Conservation (phyloP, 1,140 invertebrate species). For the Araneus ventricosus region DNA sequence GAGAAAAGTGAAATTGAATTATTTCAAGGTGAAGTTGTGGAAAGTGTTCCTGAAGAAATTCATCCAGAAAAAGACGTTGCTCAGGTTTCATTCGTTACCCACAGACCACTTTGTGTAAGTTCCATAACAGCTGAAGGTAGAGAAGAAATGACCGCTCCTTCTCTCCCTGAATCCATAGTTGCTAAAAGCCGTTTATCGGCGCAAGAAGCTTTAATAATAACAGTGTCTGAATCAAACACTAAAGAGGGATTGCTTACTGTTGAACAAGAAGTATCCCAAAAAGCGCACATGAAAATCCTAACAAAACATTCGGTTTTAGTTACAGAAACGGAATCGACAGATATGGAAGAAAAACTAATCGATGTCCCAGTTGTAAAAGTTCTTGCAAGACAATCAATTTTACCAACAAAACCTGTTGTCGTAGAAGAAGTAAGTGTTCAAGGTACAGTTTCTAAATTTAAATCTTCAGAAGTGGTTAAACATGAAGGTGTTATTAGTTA, state of each 20-base stretch:
- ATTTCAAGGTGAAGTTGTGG: constrained; percentile 64
- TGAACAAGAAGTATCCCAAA: neutral
- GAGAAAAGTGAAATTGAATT: constrained; percentile 38
- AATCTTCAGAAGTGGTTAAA: neutral
- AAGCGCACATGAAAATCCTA: constrained; percentile 38
- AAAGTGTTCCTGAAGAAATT: constrained; percentile 51
- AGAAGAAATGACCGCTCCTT: neutral
- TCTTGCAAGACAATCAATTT: neutral
- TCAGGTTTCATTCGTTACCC: constrained; percentile 53
- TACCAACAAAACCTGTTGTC: constrained; percentile 36
- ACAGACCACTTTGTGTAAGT: constrained; percentile 50
- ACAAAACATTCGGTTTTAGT: constrained; percentile 57
- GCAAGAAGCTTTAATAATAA: constrained; percentile 60
- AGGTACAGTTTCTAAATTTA: constrained; percentile 49
- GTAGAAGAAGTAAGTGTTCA: constrained; percentile 64
- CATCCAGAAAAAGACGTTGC: constrained; percentile 24
- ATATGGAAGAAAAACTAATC: constrained; percentile 20
- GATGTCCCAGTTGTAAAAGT: neutral
- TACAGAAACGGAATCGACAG: constrained; percentile 48
- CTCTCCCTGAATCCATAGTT: neutral
- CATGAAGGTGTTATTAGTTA: constrained; percentile 43
- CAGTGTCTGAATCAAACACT: neutral
- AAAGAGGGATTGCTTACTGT: constrained; percentile 45
- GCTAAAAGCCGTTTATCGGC: neutral
- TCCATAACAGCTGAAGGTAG: constrained; percentile 57